Percentiles rank a stretch among this genome's conserved stretches.
These are phyloP conservation scores for Syngnathus floridae DNA, from an alignment of 2,113 vertebrate species.

Conservation along the genomic window DNA sequence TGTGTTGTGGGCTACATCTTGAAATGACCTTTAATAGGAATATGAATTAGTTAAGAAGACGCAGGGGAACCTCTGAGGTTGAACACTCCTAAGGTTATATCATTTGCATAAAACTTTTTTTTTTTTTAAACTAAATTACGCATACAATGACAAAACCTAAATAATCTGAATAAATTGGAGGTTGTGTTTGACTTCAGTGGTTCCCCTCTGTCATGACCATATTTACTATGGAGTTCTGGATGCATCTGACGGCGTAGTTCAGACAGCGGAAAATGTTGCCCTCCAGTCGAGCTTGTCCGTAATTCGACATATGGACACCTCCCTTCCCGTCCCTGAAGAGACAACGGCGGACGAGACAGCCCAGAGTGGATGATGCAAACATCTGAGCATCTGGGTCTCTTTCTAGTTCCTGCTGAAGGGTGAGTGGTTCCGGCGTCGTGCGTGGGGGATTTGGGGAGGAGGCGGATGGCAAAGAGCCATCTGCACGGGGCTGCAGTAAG, in stretches of 20 bases:
- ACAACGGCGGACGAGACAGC: constrained; percentile 78
- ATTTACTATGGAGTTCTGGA: constrained; percentile 80
- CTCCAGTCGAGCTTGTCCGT: constrained; percentile 78
- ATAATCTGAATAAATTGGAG: no score
- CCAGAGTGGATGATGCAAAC: constrained; percentile 69
- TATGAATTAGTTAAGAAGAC: background rate
- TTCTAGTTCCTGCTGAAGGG: constrained; percentile 79
- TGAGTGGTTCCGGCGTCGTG: constrained; percentile 68
- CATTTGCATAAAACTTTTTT: background rate
- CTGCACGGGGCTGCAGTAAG: constrained; percentile 62
- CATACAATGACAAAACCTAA: no score
- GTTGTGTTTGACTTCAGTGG: background rate
- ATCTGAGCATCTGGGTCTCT: constrained; percentile 76
- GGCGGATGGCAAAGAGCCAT: constrained; percentile 59
- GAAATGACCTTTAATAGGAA: background rate
- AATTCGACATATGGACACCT: constrained; percentile 78
- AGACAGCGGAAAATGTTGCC: constrained; percentile 79
- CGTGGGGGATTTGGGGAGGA: constrained; percentile 61
- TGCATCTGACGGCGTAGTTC: constrained; percentile 77
- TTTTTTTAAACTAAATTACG: no score
- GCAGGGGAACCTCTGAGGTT: background rate
- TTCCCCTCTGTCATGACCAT: background rate
- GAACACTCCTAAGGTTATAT: background rate
- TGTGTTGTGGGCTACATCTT: constrained; percentile 17
- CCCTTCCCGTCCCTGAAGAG: constrained; percentile 83